These are phyloP conservation scores for Bufo bufo DNA, from an alignment of 2,113 vertebrate species.

Conservation along the genomic window DNA sequence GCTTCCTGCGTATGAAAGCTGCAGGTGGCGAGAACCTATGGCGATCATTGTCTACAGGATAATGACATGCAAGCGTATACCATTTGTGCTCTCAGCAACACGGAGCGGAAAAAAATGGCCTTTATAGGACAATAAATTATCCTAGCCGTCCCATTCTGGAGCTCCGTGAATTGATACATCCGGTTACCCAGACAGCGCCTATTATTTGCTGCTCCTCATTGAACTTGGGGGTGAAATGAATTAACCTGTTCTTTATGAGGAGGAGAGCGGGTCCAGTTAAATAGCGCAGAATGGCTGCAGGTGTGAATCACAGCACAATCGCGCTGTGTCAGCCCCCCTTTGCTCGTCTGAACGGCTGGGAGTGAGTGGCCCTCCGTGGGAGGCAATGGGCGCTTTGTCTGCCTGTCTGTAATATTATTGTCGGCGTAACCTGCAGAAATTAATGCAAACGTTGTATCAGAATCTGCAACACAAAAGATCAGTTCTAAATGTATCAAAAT, in stretches of 20 bases:
- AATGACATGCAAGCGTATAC: slow-evolving; percentile 52
- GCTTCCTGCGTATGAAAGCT: slow-evolving; percentile 33
- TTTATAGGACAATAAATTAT: slow-evolving; percentile 68
- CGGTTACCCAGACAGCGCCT: slow-evolving; percentile 63
- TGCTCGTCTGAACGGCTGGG: not conserved
- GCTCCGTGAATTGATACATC: slow-evolving; percentile 64
- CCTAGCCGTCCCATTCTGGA: slow-evolving; percentile 57
- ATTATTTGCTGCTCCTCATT: slow-evolving; percentile 68
- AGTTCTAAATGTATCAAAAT: no score
- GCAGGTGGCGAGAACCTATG: slow-evolving; percentile 54
- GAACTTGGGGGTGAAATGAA: slow-evolving; percentile 69
- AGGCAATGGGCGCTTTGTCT: not conserved
- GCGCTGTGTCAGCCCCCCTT: not conserved
- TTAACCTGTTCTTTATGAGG: slow-evolving; percentile 65
- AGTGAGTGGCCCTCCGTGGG: not conserved
- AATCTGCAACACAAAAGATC: not conserved
- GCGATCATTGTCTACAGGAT: slow-evolving; percentile 38
- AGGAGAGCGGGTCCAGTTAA: slow-evolving; percentile 57
- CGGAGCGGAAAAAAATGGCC: slow-evolving; percentile 50
- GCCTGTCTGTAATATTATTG: not conserved
- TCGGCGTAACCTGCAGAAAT: not conserved
- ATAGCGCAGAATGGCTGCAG: slow-evolving; percentile 44
- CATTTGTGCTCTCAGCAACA: slow-evolving; percentile 52
- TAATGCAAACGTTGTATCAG: not conserved
- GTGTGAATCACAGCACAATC: slow-evolving; percentile 45